These are phyloP conservation scores for Ditula angustiorana DNA, from an alignment of 2,888 invertebrate genomes.

Conservation along the genomic window DNA sequence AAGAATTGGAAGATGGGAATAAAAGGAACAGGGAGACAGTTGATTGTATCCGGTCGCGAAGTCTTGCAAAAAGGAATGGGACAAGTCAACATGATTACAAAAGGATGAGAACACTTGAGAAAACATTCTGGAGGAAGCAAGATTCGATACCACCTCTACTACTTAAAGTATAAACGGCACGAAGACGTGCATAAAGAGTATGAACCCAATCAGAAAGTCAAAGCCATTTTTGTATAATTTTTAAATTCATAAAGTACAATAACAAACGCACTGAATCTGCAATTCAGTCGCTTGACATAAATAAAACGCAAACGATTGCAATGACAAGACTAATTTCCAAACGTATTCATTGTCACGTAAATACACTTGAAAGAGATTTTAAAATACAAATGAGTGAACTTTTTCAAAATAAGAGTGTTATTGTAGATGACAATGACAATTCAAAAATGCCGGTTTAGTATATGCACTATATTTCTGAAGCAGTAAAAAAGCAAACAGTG, in stretches of 20 bases:
- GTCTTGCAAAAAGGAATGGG: conserved; percentile 39
- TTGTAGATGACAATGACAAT: conserved; percentile 45
- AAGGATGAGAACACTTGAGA: conserved; percentile 2
- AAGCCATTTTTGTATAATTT: conserved; percentile 4
- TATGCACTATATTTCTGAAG: conserved; percentile 22
- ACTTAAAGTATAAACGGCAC: background rate
- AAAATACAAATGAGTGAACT: conserved; percentile 53
- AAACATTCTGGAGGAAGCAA: background rate
- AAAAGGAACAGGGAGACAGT: conserved; percentile 32
- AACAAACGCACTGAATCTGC: conserved; percentile 48
- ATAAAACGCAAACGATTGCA: conserved; percentile 44
- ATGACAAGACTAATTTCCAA: conserved; percentile 60
- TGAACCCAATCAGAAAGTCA: background rate
- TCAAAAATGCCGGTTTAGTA: conserved; percentile 16
- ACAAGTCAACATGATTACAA: conserved; percentile 33
- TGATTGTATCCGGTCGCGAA: conserved; percentile 40
- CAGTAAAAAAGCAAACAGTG: conserved; percentile 33
- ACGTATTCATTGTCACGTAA: conserved; percentile 58
- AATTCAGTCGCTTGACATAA: conserved; percentile 56
- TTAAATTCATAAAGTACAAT: conserved; percentile 39
- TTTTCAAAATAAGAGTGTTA: conserved; percentile 44
- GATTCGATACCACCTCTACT: too few species aligned
- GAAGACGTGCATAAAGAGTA: background rate
- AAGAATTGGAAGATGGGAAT: conserved; percentile 11
- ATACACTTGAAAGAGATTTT: conserved; percentile 59